phyloP scores from a whole-genome alignment of 2,888 invertebrate genomes.

The Bedellia somnulentella region DNA sequence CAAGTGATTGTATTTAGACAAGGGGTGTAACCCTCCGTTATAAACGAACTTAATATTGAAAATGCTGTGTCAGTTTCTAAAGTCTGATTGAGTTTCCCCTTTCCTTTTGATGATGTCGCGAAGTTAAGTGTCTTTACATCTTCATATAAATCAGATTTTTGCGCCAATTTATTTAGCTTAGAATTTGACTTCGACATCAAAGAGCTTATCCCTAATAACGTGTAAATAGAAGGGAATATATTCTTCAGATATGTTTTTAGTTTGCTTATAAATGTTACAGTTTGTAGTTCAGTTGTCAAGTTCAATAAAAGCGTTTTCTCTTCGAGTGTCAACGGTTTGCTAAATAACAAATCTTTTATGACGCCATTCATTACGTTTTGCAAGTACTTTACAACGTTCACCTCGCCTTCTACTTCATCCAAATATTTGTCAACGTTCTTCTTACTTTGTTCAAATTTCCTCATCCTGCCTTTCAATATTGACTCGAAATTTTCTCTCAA shows the following conservation, averaged over 20 bases:
- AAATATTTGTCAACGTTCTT: constrained; percentile 41
- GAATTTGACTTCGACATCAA: constrained; percentile 22
- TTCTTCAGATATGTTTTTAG: constrained; percentile 40
- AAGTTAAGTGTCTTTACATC: constrained; percentile 22
- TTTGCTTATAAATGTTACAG: constrained; percentile 23
- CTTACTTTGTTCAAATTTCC: constrained; percentile 23
- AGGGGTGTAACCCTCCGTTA: constrained; percentile 43
- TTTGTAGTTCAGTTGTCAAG: constrained; percentile 25
- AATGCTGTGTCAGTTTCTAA: constrained; percentile 21
- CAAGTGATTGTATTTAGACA: constrained; percentile 31
- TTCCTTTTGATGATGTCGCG: constrained; percentile 25
- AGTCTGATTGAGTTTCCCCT: constrained; percentile 13
- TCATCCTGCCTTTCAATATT: constrained; percentile 28
- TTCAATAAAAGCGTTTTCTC: constrained; percentile 23
- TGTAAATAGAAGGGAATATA: constrained; percentile 42
- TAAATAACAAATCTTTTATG: constrained; percentile 38
- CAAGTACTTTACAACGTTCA: constrained; percentile 48
- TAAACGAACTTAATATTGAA: constrained; percentile 28
- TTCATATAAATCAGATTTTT: constrained; percentile 25
- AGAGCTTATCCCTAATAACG: constrained; percentile 26
- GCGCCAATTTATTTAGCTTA: constrained; percentile 18
- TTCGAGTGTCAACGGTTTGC: constrained; percentile 19
- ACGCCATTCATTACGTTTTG: constrained; percentile 47
- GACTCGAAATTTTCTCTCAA: constrained; percentile 34
- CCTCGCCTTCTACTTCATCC: constrained; percentile 51